Percentiles rank a stretch among this genome's conserved stretches.
phyloP scores from a whole-genome alignment of 2,113 vertebrate genomes.

The Tragelaphus scriptus region DNA sequence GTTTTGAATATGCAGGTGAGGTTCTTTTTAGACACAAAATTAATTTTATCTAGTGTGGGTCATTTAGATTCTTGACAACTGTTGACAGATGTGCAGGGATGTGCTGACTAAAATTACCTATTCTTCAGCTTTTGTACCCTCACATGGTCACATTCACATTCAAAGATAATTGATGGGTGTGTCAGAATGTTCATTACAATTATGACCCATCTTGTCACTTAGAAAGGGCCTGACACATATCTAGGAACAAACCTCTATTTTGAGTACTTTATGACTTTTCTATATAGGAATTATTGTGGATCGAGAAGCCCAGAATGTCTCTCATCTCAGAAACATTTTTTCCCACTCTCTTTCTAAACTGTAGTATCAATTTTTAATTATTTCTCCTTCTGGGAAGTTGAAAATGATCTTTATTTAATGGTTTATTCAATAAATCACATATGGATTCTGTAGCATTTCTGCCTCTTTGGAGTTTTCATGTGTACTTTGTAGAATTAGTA shows the following conservation, averaged over 20 bases:
- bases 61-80: constrained; percentile 5
- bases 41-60: constrained; percentile 30
- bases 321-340: not conserved
- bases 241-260: constrained; percentile 33
- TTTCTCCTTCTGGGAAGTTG: not conserved
- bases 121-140: not conserved
- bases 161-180: constrained; percentile 28
- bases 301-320: not conserved
- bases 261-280: not conserved
- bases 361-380: constrained; percentile 21
- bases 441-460: not conserved
- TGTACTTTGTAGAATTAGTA: not conserved
- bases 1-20: constrained; percentile 32
- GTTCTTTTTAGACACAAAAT: constrained; percentile 35
- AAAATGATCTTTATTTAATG: not conserved
- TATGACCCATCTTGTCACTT: not conserved
- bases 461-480: not conserved
- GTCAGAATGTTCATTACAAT: constrained; percentile 40
- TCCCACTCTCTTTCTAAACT: not conserved
- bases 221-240: constrained; percentile 30
- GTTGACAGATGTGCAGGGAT: not conserved
- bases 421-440: not conserved
- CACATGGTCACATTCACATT: not conserved
- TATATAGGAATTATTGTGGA: not conserved
- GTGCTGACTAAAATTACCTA: not conserved